Conservation (phyloP, 1,140 invertebrate species). For the Hyposmocoma kahamanoa region DNA sequence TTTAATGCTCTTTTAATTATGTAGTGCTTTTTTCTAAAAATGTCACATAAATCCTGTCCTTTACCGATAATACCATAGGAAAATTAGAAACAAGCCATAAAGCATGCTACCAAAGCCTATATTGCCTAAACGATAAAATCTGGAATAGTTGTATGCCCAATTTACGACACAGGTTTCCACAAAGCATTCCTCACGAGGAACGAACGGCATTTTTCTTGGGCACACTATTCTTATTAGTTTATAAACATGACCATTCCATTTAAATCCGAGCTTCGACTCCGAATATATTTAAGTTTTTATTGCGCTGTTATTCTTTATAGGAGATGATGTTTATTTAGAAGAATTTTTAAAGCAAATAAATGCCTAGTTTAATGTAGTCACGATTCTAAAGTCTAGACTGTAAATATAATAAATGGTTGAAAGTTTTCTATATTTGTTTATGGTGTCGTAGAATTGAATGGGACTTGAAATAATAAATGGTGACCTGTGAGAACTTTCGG, state of each 20-base stretch:
- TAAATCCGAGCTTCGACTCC: constrained; percentile 41
- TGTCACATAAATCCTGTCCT: background rate
- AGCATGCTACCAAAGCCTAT: constrained; percentile 28
- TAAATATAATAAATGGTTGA: background rate
- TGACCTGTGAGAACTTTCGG: too few relatives aligned
- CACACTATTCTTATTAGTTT: constrained; percentile 49
- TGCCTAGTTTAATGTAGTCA: background rate
- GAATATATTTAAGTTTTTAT: constrained; percentile 48
- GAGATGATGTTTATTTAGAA: constrained; percentile 11
- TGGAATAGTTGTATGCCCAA: constrained; percentile 34
- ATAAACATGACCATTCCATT: constrained; percentile 58
- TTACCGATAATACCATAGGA: constrained; percentile 12
- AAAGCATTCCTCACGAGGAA: constrained; percentile 38
- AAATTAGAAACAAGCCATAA: constrained; percentile 24
- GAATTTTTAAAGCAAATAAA: background rate
- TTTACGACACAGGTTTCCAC: constrained; percentile 38
- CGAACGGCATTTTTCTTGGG: constrained; percentile 47
- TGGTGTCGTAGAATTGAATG: too few relatives aligned
- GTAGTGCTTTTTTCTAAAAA: too few relatives aligned
- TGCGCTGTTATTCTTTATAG: constrained; percentile 40
- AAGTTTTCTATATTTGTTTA: too few relatives aligned
- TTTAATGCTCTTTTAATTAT: too few relatives aligned
- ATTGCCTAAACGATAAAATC: constrained; percentile 46
- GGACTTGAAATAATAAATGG: too few relatives aligned
- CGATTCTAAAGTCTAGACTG: background rate